Percentiles rank a stretch among this genome's conserved stretches.
These are phyloP conservation scores for Serinus canaria DNA, from an alignment of 2,113 vertebrate species.

Conservation along the genomic window DNA sequence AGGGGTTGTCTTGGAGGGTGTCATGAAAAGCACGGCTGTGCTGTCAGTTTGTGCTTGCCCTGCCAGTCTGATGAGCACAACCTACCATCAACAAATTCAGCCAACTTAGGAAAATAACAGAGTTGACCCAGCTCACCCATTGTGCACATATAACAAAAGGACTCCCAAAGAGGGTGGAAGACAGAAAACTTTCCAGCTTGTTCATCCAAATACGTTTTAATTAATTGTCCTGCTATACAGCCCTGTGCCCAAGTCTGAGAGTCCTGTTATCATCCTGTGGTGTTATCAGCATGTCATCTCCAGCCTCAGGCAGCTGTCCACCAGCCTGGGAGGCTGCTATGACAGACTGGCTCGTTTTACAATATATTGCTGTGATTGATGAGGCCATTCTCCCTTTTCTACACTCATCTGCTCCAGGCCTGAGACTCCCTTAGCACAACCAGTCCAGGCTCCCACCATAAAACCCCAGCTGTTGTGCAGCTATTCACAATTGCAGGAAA, in stretches of 20 bases:
- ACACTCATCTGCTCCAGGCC: background rate
- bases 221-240: background rate
- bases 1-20: background rate
- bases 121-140: background rate
- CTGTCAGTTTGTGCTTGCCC: accelerated
- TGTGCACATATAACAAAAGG: accelerated
- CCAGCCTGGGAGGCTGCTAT: background rate
- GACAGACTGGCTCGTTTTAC: background rate
- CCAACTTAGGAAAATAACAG: background rate
- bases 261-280: background rate
- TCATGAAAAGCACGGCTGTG: background rate
- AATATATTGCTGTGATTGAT: background rate
- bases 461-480: conserved; percentile 7
- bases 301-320: background rate
- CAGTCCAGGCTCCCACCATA: background rate
- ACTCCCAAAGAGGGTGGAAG: background rate
- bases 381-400: background rate
- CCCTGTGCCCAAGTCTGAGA: background rate
- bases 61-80: background rate
- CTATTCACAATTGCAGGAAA: conserved; percentile 64
- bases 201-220: background rate
- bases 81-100: background rate
- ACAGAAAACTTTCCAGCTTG: background rate
- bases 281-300: background rate
- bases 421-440: background rate